phyloP scores from a whole-genome alignment of 2,888 invertebrate genomes.

The Nebria brevicollis region DNA sequence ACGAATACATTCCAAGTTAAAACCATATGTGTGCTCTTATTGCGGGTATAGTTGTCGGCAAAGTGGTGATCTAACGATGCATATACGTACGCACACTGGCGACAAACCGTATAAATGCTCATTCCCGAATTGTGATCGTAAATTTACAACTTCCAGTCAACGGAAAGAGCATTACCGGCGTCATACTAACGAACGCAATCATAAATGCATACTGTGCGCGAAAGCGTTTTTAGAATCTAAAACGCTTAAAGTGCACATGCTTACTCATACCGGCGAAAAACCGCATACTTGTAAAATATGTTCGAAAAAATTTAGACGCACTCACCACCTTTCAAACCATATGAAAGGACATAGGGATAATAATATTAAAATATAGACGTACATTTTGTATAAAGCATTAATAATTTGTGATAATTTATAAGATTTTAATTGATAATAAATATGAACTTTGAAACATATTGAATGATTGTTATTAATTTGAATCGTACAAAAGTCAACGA shows the following conservation, averaged over 20 bases:
- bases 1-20: conserved; percentile 51
- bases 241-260: conserved; percentile 52
- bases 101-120: conserved; percentile 53
- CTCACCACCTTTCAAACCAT: conserved; percentile 52
- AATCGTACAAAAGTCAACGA: no score
- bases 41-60: conserved; percentile 52
- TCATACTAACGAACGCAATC: conserved; percentile 52
- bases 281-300: conserved; percentile 52
- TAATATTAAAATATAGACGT: background rate
- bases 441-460: background rate
- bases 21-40: conserved; percentile 51
- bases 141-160: conserved; percentile 52
- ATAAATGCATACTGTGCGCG: conserved; percentile 50
- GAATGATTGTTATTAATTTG: no score
- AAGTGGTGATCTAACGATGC: conserved; percentile 52
- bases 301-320: conserved; percentile 51
- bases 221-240: conserved; percentile 51
- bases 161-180: conserved; percentile 52
- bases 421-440: background rate
- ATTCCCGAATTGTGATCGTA: conserved; percentile 51
- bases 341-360: conserved; percentile 51
- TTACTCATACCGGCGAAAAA: conserved; percentile 53
- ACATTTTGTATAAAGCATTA: conserved; percentile 20
- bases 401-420: conserved; percentile 13
- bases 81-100: conserved; percentile 53